phyloP scores from a whole-genome alignment of 2,113 vertebrate genomes.

The Neodontobutis hainanensis region DNA sequence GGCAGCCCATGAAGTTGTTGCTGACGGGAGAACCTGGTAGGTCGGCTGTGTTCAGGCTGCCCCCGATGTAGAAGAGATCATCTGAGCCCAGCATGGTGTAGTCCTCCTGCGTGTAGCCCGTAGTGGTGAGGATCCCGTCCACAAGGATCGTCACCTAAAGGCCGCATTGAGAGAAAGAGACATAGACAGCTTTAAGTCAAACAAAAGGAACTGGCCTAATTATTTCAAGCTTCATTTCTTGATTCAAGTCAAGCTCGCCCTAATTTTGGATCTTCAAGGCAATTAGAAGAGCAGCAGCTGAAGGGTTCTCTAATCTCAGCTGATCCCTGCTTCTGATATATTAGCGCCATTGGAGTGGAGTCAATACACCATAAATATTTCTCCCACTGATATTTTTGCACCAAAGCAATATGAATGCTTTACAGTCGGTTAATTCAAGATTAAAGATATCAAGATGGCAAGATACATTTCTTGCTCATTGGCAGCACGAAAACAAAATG shows the following conservation, averaged over 20 bases:
- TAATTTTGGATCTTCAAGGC: conserved; percentile 56
- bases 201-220: conserved; percentile 53
- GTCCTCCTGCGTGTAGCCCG: conserved; percentile 89
- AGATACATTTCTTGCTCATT: conserved; percentile 23
- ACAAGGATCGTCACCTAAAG: conserved; percentile 89
- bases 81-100: conserved; percentile 96
- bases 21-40: conserved; percentile 92
- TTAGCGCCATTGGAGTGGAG: conserved; percentile 37
- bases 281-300: conserved; percentile 60
- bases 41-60: conserved; percentile 92
- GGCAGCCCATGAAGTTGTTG: conserved; percentile 97
- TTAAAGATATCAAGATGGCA: conserved; percentile 46
- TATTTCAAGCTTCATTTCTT: conserved; percentile 59
- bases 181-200: conserved; percentile 42
- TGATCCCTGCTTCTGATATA: conserved; percentile 60
- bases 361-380: conserved; percentile 48
- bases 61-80: conserved; percentile 94
- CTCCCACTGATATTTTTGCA: conserved; percentile 38
- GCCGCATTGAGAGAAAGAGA: conserved; percentile 4
- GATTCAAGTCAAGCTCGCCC: conserved; percentile 54
- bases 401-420: conserved; percentile 25
- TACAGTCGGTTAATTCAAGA: conserved; percentile 46
- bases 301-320: conserved; percentile 60
- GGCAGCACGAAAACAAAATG: conserved; percentile 32
- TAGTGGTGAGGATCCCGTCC: conserved; percentile 91